phyloP scores from a whole-genome alignment of 2,888 invertebrate genomes.

The Melieria picta region DNA sequence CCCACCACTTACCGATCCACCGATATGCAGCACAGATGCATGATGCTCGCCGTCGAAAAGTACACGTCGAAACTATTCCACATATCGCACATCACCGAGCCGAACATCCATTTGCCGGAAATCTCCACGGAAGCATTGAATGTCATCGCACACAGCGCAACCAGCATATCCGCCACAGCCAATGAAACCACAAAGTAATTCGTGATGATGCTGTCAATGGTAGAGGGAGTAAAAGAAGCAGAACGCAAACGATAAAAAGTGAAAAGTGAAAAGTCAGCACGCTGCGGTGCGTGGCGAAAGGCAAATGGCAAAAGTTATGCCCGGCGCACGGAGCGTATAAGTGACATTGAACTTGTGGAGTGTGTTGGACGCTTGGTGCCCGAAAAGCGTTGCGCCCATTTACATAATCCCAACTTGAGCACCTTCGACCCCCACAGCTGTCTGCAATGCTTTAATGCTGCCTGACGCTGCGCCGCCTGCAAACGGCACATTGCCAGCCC shows the following conservation, averaged over 20 bases:
- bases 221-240: constrained; percentile 16
- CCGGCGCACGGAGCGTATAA: constrained; percentile 15
- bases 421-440: too few species aligned
- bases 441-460: too few species aligned
- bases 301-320: neutral
- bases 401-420: neutral
- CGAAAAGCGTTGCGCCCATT: neutral
- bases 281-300: too few species aligned
- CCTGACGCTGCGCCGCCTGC: too few species aligned
- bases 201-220: constrained; percentile 77
- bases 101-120: constrained; percentile 88
- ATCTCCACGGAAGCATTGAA: constrained; percentile 91
- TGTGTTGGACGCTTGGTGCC: neutral
- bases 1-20: constrained; percentile 73
- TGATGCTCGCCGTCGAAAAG: constrained; percentile 90
- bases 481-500: too few species aligned
- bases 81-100: constrained; percentile 90
- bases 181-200: constrained; percentile 96
- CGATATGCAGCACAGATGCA: constrained; percentile 93
- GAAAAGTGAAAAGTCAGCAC: neutral
- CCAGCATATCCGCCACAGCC: constrained; percentile 93
- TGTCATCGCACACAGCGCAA: constrained; percentile 91
- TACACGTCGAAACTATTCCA: constrained; percentile 95
- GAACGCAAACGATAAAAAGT: constrained; percentile 1
- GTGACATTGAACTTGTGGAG: constrained; percentile 3